Evolutionary conservation across 64 coral and sea anemone species (phyloP), one percentile per base, ranked within the genome.

Genomic region (Montipora cactus): DNA sequence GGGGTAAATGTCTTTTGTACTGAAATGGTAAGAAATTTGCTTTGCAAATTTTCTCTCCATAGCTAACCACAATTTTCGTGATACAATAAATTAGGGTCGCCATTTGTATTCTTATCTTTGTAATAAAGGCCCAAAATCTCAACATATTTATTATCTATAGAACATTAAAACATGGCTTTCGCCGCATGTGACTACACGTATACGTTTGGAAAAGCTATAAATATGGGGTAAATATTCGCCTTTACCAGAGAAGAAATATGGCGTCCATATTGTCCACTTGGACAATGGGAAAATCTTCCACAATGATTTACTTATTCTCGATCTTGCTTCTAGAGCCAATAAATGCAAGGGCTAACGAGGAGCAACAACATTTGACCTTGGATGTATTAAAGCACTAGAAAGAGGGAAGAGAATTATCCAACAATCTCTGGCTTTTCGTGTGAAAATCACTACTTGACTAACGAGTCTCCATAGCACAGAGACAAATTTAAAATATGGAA

Each of bases 11-110:
- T 10, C 67, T 71, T 72, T 86, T 44, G 67, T 16, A n/a, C 8
- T 37, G 37, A 37, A 37, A 14, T 19, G 82, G 46, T 28, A 22
- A 71, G 71, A 50, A 71, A 86, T 86, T 86, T 86, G 82, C 82
- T 71, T 50, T 16, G 82, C 82, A 86, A 86, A 86, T 86, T 49
- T 70, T 20, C 12, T 47, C 3, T 15, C 7, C 46, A 15, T 5
- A 68, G 61, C 47, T 45, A 12, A 28, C 12, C 8, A n/a, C 14
- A 66, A 45, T 82, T 16, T 44, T 8, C 15, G 76, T 78, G 46
- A 18, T 49, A 78, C 44, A 49, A n/a, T 76, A 46, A 77, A 77
- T 45, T 67, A 22, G 1, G 80, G 79, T 81, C 53, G 11, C 79
- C 23, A 28, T 59, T 81, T 57, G 12, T 23, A 55, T 81, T 18